Evolutionary conservation across 2,113 vertebrate species (phyloP).

Genomic region (Choloepus hoffmanni): DNA sequence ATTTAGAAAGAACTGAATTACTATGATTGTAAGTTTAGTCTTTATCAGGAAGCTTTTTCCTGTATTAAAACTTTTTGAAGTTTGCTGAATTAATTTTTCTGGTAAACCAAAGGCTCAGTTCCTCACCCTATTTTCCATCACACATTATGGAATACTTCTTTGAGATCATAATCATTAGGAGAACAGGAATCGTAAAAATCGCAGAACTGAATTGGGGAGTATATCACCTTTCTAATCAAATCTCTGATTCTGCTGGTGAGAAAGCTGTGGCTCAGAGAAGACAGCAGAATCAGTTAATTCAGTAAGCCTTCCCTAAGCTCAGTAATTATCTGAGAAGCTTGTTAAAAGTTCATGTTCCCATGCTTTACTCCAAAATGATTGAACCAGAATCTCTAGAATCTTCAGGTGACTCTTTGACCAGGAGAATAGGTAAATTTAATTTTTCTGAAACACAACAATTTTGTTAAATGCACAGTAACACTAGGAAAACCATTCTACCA

Average conservation of each 20-base stretch:
- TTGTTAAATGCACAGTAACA: neutral
- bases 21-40: neutral
- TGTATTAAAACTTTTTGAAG: slow-evolving; percentile 10
- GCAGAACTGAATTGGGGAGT: neutral
- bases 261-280: slow-evolving; percentile 23
- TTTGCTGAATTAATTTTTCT: slow-evolving; percentile 3
- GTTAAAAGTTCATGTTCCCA: neutral
- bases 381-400: neutral
- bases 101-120: neutral
- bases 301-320: neutral
- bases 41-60: neutral
- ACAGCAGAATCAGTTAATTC: neutral
- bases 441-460: neutral
- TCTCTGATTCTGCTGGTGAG: slow-evolving; percentile 18
- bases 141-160: neutral
- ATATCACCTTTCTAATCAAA: neutral
- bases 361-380: neutral
- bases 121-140: neutral
- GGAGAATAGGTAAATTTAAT: neutral
- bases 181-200: slow-evolving; percentile 14
- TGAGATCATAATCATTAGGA: neutral
- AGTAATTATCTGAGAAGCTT: neutral
- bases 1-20: neutral
- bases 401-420: neutral
- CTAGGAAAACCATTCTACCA: neutral